Conservation (phyloP, 2,113 vertebrate species). For the Buteo buteo region DNA sequence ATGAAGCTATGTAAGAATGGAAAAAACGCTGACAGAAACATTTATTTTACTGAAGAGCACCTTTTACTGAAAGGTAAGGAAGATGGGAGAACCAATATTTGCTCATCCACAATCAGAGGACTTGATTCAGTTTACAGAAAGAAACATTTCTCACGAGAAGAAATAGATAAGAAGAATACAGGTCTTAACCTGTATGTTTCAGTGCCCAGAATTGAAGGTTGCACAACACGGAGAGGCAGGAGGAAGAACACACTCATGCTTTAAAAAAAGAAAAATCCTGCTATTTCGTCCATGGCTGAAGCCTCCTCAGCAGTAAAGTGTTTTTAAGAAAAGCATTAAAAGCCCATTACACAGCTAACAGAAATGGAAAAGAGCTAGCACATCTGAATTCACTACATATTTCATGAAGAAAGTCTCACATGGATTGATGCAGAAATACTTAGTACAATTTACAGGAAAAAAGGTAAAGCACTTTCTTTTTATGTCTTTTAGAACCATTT, state of each 20-base stretch:
- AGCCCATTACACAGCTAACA: not conserved
- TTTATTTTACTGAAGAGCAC: not conserved
- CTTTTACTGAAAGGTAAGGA: not conserved
- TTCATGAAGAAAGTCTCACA: not conserved
- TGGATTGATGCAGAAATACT: not conserved
- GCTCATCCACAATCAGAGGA: not conserved
- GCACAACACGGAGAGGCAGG: not conserved
- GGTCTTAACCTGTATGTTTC: not conserved
- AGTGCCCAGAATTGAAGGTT: not conserved
- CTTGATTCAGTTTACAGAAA: not conserved
- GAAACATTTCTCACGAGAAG: not conserved
- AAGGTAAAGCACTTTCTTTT: not conserved
- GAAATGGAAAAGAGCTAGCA: not conserved
- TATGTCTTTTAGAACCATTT: not conserved
- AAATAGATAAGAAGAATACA: not conserved
- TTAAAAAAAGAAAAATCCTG: not conserved
- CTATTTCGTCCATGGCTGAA: not conserved
- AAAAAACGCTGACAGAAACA: not conserved
- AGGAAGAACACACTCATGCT: not conserved
- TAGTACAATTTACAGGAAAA: not conserved
- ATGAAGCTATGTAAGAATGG: not conserved
- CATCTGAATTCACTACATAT: slow-evolving; percentile 20
- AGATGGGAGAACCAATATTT: not conserved
- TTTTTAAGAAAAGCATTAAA: not conserved
- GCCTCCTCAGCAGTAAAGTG: not conserved